phyloP scores from a whole-genome alignment of 2,113 vertebrate genomes.

The Sceloporus undulatus region DNA sequence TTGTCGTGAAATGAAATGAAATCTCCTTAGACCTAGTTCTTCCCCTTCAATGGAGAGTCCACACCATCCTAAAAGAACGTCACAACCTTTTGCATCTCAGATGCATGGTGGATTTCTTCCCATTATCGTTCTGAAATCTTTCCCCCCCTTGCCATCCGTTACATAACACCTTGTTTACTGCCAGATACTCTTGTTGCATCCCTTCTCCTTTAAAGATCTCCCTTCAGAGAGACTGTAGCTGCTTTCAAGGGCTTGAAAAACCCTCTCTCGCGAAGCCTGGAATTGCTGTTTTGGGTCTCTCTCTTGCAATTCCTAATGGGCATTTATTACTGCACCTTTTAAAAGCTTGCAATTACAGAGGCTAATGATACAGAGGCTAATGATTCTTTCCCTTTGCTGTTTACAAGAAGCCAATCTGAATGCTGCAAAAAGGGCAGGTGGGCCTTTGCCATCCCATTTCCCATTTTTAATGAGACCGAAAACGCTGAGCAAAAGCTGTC shows the following conservation, averaged over 20 bases:
- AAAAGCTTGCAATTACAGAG: slow-evolving; percentile 24
- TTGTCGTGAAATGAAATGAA: no score
- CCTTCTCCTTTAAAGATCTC: slow-evolving; percentile 20
- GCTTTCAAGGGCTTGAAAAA: background rate
- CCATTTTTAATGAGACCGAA: slow-evolving; percentile 6
- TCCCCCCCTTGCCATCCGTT: background rate
- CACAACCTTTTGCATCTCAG: background rate
- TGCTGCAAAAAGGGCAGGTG: background rate
- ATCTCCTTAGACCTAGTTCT: background rate
- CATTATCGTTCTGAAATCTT: background rate
- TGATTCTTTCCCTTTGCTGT: slow-evolving; percentile 43
- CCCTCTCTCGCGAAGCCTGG: background rate
- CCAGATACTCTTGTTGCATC: background rate
- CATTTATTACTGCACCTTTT: slow-evolving; percentile 13
- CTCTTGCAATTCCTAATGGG: slow-evolving; percentile 23
- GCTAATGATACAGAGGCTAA: slow-evolving; percentile 34
- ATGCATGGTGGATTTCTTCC: background rate
- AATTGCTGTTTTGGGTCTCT: slow-evolving; percentile 11
- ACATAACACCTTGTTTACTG: background rate
- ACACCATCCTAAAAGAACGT: background rate
- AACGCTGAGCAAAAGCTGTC: background rate
- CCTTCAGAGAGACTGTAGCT: slow-evolving; percentile 25
- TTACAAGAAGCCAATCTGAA: background rate
- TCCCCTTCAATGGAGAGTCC: no score
- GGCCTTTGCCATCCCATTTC: slow-evolving; percentile 21